Conservation (phyloP, 2,888 invertebrate genomes). For the Blastobasis adustella region DNA sequence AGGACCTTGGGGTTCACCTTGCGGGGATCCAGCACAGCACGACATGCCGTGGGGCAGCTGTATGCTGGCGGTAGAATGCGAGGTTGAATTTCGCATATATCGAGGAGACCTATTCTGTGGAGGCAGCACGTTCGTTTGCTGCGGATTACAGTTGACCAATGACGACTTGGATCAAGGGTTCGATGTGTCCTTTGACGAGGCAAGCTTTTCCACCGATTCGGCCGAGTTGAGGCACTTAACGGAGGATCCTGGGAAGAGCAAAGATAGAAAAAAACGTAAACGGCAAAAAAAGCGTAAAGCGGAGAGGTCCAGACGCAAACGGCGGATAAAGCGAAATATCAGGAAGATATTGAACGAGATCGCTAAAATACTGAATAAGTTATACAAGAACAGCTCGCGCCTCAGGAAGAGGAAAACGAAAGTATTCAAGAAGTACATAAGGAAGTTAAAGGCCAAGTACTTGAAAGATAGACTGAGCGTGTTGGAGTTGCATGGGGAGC, state of each 20-base stretch:
- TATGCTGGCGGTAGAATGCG: slow-evolving; percentile 48
- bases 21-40: slow-evolving; percentile 59
- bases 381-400: slow-evolving; percentile 42
- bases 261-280: slow-evolving; percentile 18
- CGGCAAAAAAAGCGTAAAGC: slow-evolving; percentile 26
- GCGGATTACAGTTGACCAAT: slow-evolving; percentile 39
- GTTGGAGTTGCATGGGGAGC: slow-evolving; percentile 39
- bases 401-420: slow-evolving; percentile 45
- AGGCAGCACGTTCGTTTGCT: slow-evolving; percentile 49
- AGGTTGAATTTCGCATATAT: slow-evolving; percentile 51
- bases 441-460: slow-evolving; percentile 44
- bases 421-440: slow-evolving; percentile 48
- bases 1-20: slow-evolving; percentile 63
- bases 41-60: slow-evolving; percentile 62
- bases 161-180: slow-evolving; percentile 58
- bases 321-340: slow-evolving; percentile 42
- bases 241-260: slow-evolving; percentile 21
- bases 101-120: slow-evolving; percentile 58
- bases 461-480: slow-evolving; percentile 43
- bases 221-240: slow-evolving; percentile 24
- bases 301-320: slow-evolving; percentile 34
- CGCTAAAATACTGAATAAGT: slow-evolving; percentile 35
- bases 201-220: slow-evolving; percentile 37
- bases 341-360: slow-evolving; percentile 42
- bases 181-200: slow-evolving; percentile 48